A percentile compares a stretch with the other conserved stretches of the same genome.
These are phyloP conservation scores for Brienomyrus longianalis DNA, from an alignment of 2,113 vertebrate genomes.

Conservation along the genomic window DNA sequence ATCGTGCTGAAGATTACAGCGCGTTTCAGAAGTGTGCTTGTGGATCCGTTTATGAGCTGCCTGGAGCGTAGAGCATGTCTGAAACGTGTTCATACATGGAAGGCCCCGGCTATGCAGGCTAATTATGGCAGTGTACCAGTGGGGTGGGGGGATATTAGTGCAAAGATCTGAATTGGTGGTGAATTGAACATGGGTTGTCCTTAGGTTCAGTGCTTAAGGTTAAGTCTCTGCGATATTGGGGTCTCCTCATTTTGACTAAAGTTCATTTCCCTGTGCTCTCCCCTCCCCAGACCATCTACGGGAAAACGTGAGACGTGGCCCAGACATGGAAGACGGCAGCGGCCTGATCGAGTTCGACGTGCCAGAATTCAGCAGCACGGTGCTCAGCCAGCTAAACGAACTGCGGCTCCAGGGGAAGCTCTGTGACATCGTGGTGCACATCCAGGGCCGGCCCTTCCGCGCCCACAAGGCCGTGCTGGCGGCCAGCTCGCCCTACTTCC, in stretches of 20 bases:
- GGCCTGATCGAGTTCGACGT: conserved; percentile 98
- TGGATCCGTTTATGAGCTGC: neutral
- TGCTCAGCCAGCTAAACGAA: conserved; percentile 93
- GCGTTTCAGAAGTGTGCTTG: neutral
- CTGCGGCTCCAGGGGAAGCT: conserved; percentile 92
- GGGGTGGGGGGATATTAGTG: neutral
- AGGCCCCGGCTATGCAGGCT: neutral
- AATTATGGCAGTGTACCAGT: neutral
- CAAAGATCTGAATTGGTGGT: neutral
- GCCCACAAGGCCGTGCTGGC: conserved; percentile 96
- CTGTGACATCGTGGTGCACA: conserved; percentile 96
- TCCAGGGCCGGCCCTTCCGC: conserved; percentile 93
- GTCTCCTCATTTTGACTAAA: neutral
- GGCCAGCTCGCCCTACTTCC: conserved; percentile 94
- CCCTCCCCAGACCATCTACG: conserved; percentile 49
- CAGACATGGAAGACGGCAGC: conserved; percentile 92
- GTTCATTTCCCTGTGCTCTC: neutral
- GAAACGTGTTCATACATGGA: neutral
- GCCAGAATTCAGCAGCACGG: conserved; percentile 95
- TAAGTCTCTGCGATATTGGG: neutral
- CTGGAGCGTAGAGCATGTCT: neutral
- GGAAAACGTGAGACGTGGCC: conserved; percentile 54
- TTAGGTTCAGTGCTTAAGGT: neutral
- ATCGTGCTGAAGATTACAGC: neutral
- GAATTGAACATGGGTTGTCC: neutral